Evolutionary conservation across 2,888 invertebrate species (phyloP).

Genomic region (Physocephala rufipes): DNA sequence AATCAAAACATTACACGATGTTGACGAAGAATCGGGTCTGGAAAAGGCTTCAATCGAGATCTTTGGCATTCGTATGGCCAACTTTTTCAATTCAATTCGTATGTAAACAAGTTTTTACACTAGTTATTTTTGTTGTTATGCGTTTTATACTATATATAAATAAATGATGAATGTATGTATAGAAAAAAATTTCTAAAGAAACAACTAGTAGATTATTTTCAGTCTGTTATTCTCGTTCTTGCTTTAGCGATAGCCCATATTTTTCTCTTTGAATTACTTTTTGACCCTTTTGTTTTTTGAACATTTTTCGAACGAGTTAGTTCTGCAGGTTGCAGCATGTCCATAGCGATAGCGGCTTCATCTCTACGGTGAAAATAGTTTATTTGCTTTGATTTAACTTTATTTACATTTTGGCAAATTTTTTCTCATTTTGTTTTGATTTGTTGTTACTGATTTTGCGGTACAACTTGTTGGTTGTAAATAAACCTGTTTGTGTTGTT

Average conservation of each 20-base stretch:
- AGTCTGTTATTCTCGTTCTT: constrained; percentile 12
- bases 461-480: too few species aligned
- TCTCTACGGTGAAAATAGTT: too few species aligned
- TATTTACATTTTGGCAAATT: too few species aligned
- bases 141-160: background rate
- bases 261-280: constrained; percentile 13
- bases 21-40: constrained; percentile 47
- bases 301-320: background rate
- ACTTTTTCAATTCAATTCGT: constrained; percentile 63
- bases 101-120: constrained; percentile 63
- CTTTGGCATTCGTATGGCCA: constrained; percentile 64
- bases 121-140: constrained; percentile 39
- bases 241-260: background rate
- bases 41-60: constrained; percentile 61
- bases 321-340: too few species aligned
- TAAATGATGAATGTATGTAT: too few species aligned
- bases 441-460: too few species aligned
- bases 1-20: constrained; percentile 37
- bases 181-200: background rate
- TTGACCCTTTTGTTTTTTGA: constrained; percentile 2
- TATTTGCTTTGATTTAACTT: too few species aligned
- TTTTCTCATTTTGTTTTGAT: too few species aligned
- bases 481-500: background rate
- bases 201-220: background rate
- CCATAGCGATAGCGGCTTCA: too few species aligned